A percentile compares a stretch with the other conserved stretches of the same genome.
Conservation (phyloP, 1,140 invertebrate genomes). For the Brachionus rotundiformis region DNA sequence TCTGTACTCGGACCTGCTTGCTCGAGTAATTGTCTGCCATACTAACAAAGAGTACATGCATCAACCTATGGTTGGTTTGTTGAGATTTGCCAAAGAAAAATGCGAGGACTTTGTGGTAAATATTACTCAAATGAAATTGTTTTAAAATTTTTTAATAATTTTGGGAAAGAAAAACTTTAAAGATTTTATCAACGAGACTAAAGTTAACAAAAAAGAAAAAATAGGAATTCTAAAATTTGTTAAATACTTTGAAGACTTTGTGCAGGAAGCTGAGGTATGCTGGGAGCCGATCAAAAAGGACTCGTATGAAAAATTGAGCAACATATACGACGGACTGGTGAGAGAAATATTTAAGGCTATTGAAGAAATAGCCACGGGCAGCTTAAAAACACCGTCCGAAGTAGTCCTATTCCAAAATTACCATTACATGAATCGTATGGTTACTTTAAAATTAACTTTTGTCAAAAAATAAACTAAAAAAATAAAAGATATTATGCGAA, state of each 20-base stretch:
- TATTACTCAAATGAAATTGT: background rate
- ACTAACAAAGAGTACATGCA: constrained; percentile 38
- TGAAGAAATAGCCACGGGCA: constrained; percentile 76
- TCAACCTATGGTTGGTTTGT: constrained; percentile 42
- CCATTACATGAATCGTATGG: constrained; percentile 79
- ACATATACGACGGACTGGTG: constrained; percentile 85
- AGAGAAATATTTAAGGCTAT: constrained; percentile 84
- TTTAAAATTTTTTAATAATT: background rate
- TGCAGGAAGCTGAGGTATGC: constrained; percentile 40
- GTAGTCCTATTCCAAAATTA: constrained; percentile 93
- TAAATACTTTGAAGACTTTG: constrained; percentile 74
- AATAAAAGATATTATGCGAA: constrained; percentile 37
- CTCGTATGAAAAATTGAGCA: constrained; percentile 68
- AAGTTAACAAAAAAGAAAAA: constrained; percentile 73
- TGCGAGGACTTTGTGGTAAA: constrained; percentile 43
- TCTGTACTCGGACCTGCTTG: constrained; percentile 18
- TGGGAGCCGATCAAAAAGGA: constrained; percentile 51
- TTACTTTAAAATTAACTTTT: background rate
- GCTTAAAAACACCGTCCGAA: constrained; percentile 87
- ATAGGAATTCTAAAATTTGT: constrained; percentile 90
- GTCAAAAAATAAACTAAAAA: background rate
- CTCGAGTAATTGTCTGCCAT: background rate
- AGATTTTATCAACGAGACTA: constrained; percentile 77
- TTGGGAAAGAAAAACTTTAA: constrained; percentile 72
- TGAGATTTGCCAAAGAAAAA: constrained; percentile 44